Conservation (phyloP, 2,888 invertebrate genomes). For the Megastigmus dorsalis region DNA sequence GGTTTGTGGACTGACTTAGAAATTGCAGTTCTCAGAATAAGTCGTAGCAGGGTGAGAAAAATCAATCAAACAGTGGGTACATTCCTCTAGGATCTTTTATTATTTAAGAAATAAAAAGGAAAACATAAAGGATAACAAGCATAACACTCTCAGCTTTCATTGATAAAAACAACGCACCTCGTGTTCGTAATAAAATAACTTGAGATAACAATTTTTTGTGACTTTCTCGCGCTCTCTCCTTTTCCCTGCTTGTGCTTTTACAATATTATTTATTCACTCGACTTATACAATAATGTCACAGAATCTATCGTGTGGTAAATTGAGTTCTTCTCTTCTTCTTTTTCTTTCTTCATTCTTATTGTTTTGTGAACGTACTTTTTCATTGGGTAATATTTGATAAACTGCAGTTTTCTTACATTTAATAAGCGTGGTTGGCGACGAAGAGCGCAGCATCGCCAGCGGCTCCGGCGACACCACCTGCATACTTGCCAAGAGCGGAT, state of each 20-base stretch:
- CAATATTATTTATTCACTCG: slow-evolving; percentile 14
- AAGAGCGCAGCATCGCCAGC: slow-evolving; percentile 93
- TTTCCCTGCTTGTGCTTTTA: slow-evolving; percentile 18
- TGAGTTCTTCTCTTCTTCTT: slow-evolving; percentile 26
- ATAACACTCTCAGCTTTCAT: slow-evolving; percentile 22
- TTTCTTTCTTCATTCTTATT: slow-evolving; percentile 15
- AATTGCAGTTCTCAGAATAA: no score
- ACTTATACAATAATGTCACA: slow-evolving; percentile 12
- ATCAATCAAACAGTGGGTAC: slow-evolving; percentile 16
- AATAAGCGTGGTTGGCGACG: slow-evolving; percentile 97
- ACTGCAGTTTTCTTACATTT: slow-evolving; percentile 70
- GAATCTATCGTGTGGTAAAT: slow-evolving; percentile 20
- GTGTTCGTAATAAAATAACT: slow-evolving; percentile 11
- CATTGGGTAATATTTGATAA: slow-evolving; percentile 2
- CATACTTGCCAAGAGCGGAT: slow-evolving; percentile 93
- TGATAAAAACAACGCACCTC: slow-evolving; percentile 20
- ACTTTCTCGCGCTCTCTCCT: not conserved
- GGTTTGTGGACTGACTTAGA: not conserved
- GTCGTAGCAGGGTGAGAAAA: slow-evolving; percentile 6
- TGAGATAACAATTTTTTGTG: slow-evolving; percentile 15
- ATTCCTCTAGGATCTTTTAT: slow-evolving; percentile 21
- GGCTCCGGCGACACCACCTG: slow-evolving; percentile 89
- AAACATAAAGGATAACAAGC: slow-evolving; percentile 25
- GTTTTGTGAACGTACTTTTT: slow-evolving; percentile 17
- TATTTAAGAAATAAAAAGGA: slow-evolving; percentile 13